Conservation (phyloP, 2,797 vertebrate genomes). For the Manis crassicaudata region DNA sequence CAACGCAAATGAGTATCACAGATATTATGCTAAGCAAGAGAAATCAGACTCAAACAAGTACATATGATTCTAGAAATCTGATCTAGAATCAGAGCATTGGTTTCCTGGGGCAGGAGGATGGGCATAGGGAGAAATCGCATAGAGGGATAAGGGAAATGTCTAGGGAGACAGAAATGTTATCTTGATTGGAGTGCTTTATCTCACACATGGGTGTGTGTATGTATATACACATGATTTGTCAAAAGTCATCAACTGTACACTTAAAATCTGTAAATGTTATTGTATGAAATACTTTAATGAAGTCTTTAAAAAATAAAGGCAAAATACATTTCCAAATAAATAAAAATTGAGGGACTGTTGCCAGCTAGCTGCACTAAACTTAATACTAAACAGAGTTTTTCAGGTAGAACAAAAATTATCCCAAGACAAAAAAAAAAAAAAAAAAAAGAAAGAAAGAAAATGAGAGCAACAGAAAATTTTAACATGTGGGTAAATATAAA, state of each 20-base stretch:
- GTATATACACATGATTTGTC: not conserved
- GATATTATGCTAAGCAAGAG: not conserved
- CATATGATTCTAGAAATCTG: not conserved
- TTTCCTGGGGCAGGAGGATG: not conserved
- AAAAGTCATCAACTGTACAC: not conserved
- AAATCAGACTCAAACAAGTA: not conserved
- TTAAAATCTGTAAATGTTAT: not conserved
- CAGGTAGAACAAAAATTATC: slow-evolving; percentile 1
- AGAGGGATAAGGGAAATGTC: not conserved
- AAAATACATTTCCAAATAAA: not conserved
- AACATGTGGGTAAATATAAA: not conserved
- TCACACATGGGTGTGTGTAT: no score
- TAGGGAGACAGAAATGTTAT: not conserved
- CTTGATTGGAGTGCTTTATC: not conserved
- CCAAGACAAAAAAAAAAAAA: not conserved
- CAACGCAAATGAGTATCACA: not conserved
- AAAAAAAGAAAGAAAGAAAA: not conserved
- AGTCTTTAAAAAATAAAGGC: not conserved
- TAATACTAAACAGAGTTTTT: not conserved
- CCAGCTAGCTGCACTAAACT: not conserved
- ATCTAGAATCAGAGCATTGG: not conserved
- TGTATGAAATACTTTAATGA: not conserved
- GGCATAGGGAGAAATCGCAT: not conserved
- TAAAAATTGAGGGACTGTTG: not conserved
- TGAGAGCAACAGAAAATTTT: not conserved